phyloP scores from a whole-genome alignment of 2,113 vertebrate genomes.

The Neotoma lepida region DNA sequence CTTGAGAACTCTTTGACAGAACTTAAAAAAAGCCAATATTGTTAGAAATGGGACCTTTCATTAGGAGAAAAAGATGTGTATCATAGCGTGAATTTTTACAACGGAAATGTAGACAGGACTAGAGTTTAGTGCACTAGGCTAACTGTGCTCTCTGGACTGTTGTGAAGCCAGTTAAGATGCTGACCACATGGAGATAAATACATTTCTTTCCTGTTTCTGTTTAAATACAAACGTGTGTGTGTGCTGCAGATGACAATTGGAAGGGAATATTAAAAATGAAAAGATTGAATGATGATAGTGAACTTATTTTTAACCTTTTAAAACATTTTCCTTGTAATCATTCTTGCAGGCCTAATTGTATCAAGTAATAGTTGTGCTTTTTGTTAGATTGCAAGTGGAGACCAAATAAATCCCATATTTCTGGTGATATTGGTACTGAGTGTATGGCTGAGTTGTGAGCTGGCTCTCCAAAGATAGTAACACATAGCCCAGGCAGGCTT shows the following conservation, averaged over 20 bases:
- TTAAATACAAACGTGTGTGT: not conserved
- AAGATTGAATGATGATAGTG: not conserved
- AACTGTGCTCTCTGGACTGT: not conserved
- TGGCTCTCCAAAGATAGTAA: not conserved
- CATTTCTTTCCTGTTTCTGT: constrained; percentile 5
- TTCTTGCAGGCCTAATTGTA: constrained; percentile 3
- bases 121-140: not conserved
- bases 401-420: not conserved
- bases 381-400: not conserved
- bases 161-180: not conserved
- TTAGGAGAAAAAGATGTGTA: not conserved
- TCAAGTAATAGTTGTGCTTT: not conserved
- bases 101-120: not conserved
- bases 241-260: not conserved
- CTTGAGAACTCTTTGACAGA: not conserved
- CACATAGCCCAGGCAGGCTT: not conserved
- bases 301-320: constrained; percentile 12
- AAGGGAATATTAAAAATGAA: constrained; percentile 18
- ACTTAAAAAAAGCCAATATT: not conserved
- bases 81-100: constrained; percentile 27
- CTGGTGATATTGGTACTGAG: not conserved
- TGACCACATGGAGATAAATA: not conserved
- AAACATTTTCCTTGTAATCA: not conserved
- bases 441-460: not conserved
- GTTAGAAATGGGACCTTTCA: not conserved